These are phyloP conservation scores for Eupithecia abbreviata DNA, from an alignment of 2,888 invertebrate genomes.

Conservation along the genomic window DNA sequence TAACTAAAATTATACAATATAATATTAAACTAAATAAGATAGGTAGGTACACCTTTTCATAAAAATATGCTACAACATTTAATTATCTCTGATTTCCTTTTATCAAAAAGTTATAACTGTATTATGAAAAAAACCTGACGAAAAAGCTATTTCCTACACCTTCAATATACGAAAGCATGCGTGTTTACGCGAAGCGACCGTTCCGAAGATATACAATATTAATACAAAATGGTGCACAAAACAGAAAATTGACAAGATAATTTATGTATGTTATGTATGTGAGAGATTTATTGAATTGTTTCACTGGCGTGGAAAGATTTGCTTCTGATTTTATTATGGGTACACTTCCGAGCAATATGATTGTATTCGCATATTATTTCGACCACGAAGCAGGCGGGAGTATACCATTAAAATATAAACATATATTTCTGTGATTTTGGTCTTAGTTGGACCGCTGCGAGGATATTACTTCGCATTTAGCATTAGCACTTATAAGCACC, in stretches of 20 bases:
- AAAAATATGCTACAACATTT: not conserved
- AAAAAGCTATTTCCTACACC: not conserved
- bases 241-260: constrained; percentile 25
- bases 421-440: not conserved
- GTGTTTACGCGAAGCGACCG: not conserved
- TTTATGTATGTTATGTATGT: constrained; percentile 19
- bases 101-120: not conserved
- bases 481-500: not conserved
- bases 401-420: not conserved
- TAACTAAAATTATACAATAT: too few species aligned
- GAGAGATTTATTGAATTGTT: constrained; percentile 35
- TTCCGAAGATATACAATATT: not conserved
- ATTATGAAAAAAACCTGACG: not conserved
- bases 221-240: constrained; percentile 9
- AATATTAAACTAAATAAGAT: too few species aligned
- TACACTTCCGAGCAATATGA: constrained; percentile 15
- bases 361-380: not conserved
- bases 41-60: not conserved
- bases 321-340: constrained; percentile 26
- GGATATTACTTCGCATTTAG: not conserved
- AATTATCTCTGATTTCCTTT: not conserved
- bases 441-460: not conserved
- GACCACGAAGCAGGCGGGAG: not conserved
- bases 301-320: constrained; percentile 33
- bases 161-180: not conserved